Evolutionary conservation across 2,797 vertebrate genomes (phyloP), one percentile per base, ranked within the genome.

Genomic region (Rhabdophis nuchalis): DNA sequence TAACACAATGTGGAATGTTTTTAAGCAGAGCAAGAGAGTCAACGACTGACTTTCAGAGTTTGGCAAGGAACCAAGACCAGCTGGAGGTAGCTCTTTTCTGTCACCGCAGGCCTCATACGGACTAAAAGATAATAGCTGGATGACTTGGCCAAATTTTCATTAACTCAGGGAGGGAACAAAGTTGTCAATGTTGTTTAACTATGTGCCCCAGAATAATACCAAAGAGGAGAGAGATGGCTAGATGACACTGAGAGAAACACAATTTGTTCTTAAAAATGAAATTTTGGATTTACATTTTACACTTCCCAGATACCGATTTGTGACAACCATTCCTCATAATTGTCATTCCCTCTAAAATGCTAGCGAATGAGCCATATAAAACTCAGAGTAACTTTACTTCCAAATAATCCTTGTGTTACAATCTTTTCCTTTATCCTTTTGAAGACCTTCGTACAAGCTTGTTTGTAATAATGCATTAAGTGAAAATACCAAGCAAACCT

Each of bases 21-120:
- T 86, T 93, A 85, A 95, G 88, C 58, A 94, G 96, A 92, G 93
- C 87, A 57, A 95, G 95, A 96, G 0, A 32, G 91, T 92, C 95
- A 61, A 68, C 93, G 93, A 96, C 94, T 96, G 95, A 95, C 25
- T 93, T 89, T 50, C 88, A 94, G 93, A 93, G 91, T 92, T 95
- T 92, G 93, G 94, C 88, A 90, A 41, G 91, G 95, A 91, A 95
- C 94, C 92, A 88, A 92, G 60, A 94, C 92, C 91, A 95, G 92
- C 90, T 94, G 90, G 90, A 93, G 94, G 89, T 87, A 92, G 92
- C 95, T 96, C 91, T 95, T 93, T 97, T 95, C 89, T 87, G 95
- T 94, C 92, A 95, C 94, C 1, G 86, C 85, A 89, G 92, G 93
- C 89, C 57, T 91, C 94, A 57, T 0, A 32, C 54, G 92, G 93